Percentiles rank a stretch among this genome's conserved stretches.
phyloP scores from a whole-genome alignment of 1,140 invertebrate genomes.

The Macrobrachium rosenbergii region DNA sequence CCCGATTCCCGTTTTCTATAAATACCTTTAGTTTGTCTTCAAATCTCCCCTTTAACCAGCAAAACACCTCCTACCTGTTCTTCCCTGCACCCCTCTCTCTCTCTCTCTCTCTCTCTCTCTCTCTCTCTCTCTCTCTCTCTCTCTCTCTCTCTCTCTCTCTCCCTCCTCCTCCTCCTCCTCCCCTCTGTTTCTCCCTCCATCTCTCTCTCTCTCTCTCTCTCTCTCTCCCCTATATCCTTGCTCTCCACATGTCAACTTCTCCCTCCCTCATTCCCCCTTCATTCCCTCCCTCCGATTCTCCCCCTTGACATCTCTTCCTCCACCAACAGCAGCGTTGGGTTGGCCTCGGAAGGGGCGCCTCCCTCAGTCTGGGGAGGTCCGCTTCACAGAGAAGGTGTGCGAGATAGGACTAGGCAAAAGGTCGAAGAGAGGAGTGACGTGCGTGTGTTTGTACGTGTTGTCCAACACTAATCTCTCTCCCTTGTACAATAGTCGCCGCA shows the following conservation, averaged over 20 bases:
- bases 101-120: neutral
- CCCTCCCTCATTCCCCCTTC: neutral
- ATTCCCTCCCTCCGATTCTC: constrained; percentile 3
- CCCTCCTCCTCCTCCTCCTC: too few species aligned
- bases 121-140: neutral
- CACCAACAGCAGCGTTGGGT: constrained; percentile 32
- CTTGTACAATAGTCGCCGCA: too few species aligned
- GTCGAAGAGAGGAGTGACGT: too few species aligned
- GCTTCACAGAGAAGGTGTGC: constrained; percentile 48
- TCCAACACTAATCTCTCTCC: too few species aligned
- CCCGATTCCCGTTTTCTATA: too few species aligned
- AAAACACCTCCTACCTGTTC: too few species aligned
- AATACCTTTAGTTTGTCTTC: neutral
- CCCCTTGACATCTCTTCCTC: constrained; percentile 1
- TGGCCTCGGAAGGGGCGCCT: constrained; percentile 6
- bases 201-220: neutral
- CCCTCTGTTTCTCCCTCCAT: neutral
- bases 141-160: neutral
- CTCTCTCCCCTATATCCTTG: neutral
- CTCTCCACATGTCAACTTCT: neutral
- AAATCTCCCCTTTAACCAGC: neutral
- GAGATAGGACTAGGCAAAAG: neutral
- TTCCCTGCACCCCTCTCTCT: neutral
- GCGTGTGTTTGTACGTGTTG: too few species aligned
- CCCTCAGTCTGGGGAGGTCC: constrained; percentile 37